Percentiles rank a stretch among this genome's conserved stretches.
phyloP scores from a whole-genome alignment of 2,888 invertebrate species.

The Cremastobaeus sp. region DNA sequence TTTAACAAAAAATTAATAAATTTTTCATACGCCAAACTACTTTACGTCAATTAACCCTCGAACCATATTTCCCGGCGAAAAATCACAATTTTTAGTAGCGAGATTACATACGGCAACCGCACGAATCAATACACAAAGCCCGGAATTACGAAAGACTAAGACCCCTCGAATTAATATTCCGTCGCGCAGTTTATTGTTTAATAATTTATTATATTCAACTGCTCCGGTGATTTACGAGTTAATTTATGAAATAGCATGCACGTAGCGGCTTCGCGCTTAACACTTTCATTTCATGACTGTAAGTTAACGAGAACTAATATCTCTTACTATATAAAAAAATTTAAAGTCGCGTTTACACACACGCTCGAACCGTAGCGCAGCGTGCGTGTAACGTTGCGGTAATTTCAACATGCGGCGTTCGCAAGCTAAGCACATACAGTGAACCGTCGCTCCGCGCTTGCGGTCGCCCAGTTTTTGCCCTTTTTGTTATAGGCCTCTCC shows the following conservation, averaged over 20 bases:
- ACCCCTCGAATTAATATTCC: slow-evolving; percentile 1
- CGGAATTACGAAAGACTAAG: too few relatives aligned
- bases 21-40: too few relatives aligned
- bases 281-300: slow-evolving; percentile 36
- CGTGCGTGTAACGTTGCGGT: slow-evolving; percentile 55
- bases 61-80: too few relatives aligned
- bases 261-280: slow-evolving; percentile 17
- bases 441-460: slow-evolving; percentile 38
- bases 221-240: slow-evolving; percentile 8
- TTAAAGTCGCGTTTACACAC: slow-evolving; percentile 41
- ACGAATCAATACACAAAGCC: neutral
- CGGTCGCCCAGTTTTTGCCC: slow-evolving; percentile 41
- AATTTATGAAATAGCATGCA: slow-evolving; percentile 10
- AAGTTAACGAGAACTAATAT: slow-evolving; percentile 51
- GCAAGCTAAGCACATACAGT: slow-evolving; percentile 51
- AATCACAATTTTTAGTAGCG: too few relatives aligned
- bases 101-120: neutral
- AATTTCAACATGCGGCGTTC: slow-evolving; percentile 45
- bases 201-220: slow-evolving; percentile 19
- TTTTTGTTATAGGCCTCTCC: slow-evolving; percentile 65
- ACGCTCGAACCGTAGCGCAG: slow-evolving; percentile 23
- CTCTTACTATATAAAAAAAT: slow-evolving; percentile 46
- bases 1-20: too few relatives aligned
- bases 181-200: slow-evolving; percentile 11
- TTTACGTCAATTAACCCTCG: too few relatives aligned